Conservation (phyloP, 1,140 invertebrate genomes). For the Drosophila mauritiana region DNA sequence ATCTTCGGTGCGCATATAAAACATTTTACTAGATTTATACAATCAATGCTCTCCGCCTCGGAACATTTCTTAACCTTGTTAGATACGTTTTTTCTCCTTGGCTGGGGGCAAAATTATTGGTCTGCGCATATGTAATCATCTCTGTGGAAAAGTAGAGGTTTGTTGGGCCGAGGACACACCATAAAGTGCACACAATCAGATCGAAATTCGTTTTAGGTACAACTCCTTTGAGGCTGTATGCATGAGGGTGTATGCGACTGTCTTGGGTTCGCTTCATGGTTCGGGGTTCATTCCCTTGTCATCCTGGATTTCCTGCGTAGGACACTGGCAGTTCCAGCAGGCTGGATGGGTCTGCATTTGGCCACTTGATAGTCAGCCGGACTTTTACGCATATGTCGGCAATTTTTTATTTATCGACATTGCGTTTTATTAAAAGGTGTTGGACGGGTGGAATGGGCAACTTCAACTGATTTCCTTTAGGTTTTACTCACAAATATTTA, state of each 20-base stretch:
- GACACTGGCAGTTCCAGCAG: constrained; percentile 7
- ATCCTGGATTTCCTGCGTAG: constrained; percentile 4
- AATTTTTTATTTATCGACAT: constrained; percentile 75
- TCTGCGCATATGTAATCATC: constrained; percentile 81
- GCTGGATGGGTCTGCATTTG: background rate
- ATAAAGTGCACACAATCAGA: constrained; percentile 81
- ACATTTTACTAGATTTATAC: constrained; percentile 80
- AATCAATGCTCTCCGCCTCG: constrained; percentile 67
- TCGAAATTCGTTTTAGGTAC: constrained; percentile 77
- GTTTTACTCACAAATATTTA: too few relatives aligned
- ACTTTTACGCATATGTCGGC: constrained; percentile 74
- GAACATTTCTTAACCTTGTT: constrained; percentile 76
- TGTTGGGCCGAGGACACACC: constrained; percentile 52
- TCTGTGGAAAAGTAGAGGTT: constrained; percentile 40
- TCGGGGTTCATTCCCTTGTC: background rate
- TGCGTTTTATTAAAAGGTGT: constrained; percentile 71
- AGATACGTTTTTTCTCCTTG: constrained; percentile 47
- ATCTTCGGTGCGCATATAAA: constrained; percentile 69
- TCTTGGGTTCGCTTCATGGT: background rate
- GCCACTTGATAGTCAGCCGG: constrained; percentile 22
- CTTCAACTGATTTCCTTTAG: background rate
- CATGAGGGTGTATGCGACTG: constrained; percentile 20
- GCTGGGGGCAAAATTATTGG: constrained; percentile 68
- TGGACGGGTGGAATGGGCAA: constrained; percentile 26
- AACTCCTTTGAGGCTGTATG: constrained; percentile 12